phyloP scores from a whole-genome alignment of 2,113 vertebrate genomes.

The Chaetura pelagica region DNA sequence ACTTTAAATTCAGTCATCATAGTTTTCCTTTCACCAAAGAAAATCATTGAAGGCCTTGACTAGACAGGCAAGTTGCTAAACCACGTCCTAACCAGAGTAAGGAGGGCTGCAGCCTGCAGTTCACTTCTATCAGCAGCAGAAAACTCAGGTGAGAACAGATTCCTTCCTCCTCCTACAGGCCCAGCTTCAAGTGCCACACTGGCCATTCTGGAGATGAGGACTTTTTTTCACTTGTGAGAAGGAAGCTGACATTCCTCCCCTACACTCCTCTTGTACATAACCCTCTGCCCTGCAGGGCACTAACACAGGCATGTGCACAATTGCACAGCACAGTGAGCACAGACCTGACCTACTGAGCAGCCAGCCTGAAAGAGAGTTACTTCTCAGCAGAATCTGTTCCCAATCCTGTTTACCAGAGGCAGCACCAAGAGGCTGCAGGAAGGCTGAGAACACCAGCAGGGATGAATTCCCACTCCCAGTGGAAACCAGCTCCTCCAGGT shows the following conservation, averaged over 20 bases:
- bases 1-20: background rate
- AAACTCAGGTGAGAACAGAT: background rate
- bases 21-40: background rate
- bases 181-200: background rate
- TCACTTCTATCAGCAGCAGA: background rate
- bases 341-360: background rate
- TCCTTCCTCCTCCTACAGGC: background rate
- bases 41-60: background rate
- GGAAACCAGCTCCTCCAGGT: background rate
- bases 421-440: background rate
- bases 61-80: background rate
- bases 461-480: background rate
- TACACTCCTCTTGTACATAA: no score
- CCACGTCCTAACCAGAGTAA: background rate
- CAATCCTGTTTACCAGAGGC: background rate
- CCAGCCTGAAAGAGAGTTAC: background rate
- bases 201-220: background rate
- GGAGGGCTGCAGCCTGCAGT: background rate
- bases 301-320: rapidly evolving
- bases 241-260: background rate
- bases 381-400: background rate
- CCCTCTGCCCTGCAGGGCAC: background rate
- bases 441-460: background rate
- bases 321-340: background rate
- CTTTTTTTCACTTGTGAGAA: background rate